Base-by-base conservation (phyloP, 2,888 invertebrate genomes). In the Eudasyphora cyanicolor region DNA sequence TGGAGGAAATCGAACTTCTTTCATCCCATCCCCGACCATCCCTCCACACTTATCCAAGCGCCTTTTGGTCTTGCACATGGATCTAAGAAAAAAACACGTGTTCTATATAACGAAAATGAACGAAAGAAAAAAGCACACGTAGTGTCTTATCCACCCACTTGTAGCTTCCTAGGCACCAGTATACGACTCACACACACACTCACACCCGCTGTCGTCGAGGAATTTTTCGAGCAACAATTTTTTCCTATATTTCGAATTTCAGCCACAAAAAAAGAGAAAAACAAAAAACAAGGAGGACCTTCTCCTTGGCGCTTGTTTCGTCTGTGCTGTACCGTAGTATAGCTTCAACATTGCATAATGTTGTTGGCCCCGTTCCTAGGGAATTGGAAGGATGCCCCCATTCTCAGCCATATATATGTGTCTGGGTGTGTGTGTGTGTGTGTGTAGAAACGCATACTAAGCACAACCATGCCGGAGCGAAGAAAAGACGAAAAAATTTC, bases 201-300 rank as follows among this genome's bases (percentile, higher is more conserved):
- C n/a, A n/a, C n/a, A n/a, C n/a, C n/a, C 67, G 21, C 35, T 38
- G 38, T 38, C 67, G 12, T 42, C 21, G 67, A 76, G 73, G 67
- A 81, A 78, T 84, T 84, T n/a, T 84, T 84, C 35, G 81, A 84
- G 84, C 78, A 84, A 81, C 81, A 81, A 81, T 84, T 84, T 84
- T 69, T 54, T 82, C n/a, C n/a, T n/a, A n/a, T n/a, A n/a, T 71
- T 69, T 76, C 57, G 24, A 64, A 21, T 64, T 67, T 67, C 21
- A 67, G 42, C 42, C n/a, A 67, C 38, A 67, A 67, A 60, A 60
- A 60, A 60, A 1, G 14, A 35, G 35, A 35, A 35, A 35, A 35
- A 35, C 10, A 10, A 35, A 51, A 51, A 51, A 19, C 17, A 62
- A 17, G 29, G 74, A 32, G 42, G 57, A 45, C 51, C 67, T 82